phyloP scores from a whole-genome alignment of 2,113 vertebrate genomes.

The Cynocephalus volans region DNA sequence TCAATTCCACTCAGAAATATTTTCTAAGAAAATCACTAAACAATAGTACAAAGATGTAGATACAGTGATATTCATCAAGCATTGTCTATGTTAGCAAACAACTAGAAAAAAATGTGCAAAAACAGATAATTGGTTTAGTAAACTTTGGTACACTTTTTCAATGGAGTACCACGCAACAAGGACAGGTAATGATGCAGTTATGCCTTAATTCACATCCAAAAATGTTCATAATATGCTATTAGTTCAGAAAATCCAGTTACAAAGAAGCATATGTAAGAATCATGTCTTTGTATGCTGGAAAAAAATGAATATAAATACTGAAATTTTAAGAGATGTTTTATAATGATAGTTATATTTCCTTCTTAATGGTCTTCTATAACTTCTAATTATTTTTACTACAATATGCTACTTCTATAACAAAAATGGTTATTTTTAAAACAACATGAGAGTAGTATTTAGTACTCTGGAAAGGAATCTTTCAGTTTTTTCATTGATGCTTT shows the following conservation, averaged over 20 bases:
- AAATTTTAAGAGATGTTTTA: constrained; percentile 10
- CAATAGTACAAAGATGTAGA: neutral
- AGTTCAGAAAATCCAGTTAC: neutral
- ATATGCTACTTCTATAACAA: neutral
- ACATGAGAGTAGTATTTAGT: neutral
- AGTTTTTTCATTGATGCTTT: neutral
- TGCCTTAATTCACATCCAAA: neutral
- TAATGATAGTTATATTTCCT: neutral
- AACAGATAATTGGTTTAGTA: neutral
- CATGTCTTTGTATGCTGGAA: neutral
- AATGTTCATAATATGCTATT: neutral
- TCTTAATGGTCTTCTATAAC: neutral
- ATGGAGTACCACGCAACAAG: neutral
- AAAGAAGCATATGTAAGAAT: neutral
- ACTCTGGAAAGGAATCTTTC: neutral
- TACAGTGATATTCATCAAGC: neutral
- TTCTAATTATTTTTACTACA: constrained; percentile 20
- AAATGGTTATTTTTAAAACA: neutral
- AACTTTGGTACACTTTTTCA: neutral
- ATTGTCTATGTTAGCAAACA: neutral
- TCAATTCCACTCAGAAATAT: neutral
- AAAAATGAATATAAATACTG: neutral
- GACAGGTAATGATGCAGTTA: neutral
- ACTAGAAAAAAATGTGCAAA: neutral
- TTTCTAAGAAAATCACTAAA: constrained; percentile 33